These are phyloP conservation scores for human (Homo sapiens) DNA, from an alignment of 2,113 vertebrate species.

Conservation along the genomic window GRCh38 chr18:29961501-29962000, in stretches of 20 bases:
- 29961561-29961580: constrained; percentile 42
- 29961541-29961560: constrained; percentile 44
- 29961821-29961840: background rate
- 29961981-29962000: background rate
- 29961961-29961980: background rate
- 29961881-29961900: background rate
- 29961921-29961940: background rate
- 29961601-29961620: constrained; percentile 19
- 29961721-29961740: constrained; percentile 3
- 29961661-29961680: background rate
- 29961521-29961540: background rate
- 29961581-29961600: constrained; percentile 64
- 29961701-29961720: constrained; percentile 44
- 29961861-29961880: background rate
- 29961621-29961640: constrained; percentile 50
- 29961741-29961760: background rate
- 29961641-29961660: constrained; percentile 13
- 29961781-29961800: background rate
- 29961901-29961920: background rate
- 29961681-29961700: constrained; percentile 30
- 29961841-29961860: background rate
- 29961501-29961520: constrained; percentile 38
- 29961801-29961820: background rate
- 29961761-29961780: background rate
- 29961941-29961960: background rate